These are phyloP conservation scores for Idaea aversata DNA, from an alignment of 2,888 invertebrate species.

Conservation along the genomic window DNA sequence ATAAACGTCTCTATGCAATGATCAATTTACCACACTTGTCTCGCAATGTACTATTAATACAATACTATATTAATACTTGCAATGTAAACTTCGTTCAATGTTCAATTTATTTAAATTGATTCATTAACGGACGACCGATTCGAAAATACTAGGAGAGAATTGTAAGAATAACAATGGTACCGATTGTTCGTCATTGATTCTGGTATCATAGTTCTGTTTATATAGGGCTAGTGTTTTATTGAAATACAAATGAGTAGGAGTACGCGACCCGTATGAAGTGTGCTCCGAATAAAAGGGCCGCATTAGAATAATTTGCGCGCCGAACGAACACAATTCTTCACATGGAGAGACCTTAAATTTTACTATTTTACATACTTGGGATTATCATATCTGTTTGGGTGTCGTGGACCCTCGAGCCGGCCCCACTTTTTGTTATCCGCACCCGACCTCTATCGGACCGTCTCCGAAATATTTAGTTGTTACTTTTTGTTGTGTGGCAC, in stretches of 20 bases:
- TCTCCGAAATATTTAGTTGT: conserved; percentile 79
- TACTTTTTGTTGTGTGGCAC: conserved; percentile 75
- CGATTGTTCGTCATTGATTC: conserved; percentile 32
- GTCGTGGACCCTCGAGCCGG: conserved; percentile 52
- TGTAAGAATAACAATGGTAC: conserved; percentile 49
- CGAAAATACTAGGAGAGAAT: conserved; percentile 52
- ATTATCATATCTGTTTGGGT: conserved; percentile 78
- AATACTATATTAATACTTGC: conserved; percentile 52
- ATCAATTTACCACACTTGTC: too few relatives aligned
- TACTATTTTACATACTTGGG: conserved; percentile 79
- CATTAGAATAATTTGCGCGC: conserved; percentile 78
- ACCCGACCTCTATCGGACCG: conserved; percentile 74
- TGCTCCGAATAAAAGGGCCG: conserved; percentile 78
- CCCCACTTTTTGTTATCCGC: conserved; percentile 74
- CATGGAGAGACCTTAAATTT: conserved; percentile 79
- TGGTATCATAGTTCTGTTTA: conserved; percentile 68
- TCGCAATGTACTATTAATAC: too few relatives aligned
- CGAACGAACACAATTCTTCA: conserved; percentile 78
- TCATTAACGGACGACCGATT: conserved; percentile 62
- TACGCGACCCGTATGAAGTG: conserved; percentile 63
- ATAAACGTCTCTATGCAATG: too few relatives aligned
- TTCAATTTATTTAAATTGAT: conserved; percentile 72
- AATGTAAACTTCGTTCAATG: conserved; percentile 62
- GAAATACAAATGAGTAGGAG: conserved; percentile 77
- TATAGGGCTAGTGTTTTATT: conserved; percentile 78